Percentiles rank a stretch among this genome's conserved stretches.
phyloP scores from a whole-genome alignment of 2,797 vertebrate species.

The Paratrypauchen microcephalus region DNA sequence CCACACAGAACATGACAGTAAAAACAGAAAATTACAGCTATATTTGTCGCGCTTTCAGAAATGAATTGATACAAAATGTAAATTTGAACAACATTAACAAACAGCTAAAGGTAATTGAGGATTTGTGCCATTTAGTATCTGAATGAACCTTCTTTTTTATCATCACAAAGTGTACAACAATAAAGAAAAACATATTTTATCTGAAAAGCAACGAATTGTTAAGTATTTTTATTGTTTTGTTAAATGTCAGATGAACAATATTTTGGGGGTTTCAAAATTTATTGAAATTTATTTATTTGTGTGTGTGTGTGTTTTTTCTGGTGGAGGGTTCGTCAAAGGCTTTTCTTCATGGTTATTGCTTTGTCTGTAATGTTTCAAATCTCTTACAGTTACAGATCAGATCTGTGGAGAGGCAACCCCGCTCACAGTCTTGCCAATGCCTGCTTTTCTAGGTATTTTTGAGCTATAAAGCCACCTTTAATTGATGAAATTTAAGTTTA shows the following conservation, averaged over 20 bases:
- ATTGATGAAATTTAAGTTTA: too few species aligned
- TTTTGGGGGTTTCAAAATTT: neutral
- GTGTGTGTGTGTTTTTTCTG: too few species aligned
- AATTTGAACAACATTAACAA: neutral
- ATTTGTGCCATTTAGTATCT: neutral
- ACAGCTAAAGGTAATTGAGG: neutral
- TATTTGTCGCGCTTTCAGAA: neutral
- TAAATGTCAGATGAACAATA: neutral
- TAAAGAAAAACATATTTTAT: neutral
- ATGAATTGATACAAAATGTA: neutral
- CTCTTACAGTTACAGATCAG: too few species aligned
- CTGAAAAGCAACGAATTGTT: neutral
- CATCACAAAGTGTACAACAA: too few species aligned
- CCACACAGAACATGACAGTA: neutral
- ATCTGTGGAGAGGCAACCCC: too few species aligned
- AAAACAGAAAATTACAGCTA: neutral
- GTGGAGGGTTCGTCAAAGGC: too few species aligned
- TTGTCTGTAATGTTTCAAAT: too few species aligned
- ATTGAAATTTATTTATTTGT: too few species aligned
- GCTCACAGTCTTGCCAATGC: too few species aligned
- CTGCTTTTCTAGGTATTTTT: too few species aligned
- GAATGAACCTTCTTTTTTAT: neutral
- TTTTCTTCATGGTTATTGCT: too few species aligned
- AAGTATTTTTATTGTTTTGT: neutral
- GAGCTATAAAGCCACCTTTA: too few species aligned